A percentile compares a stretch with the other conserved stretches of the same genome.
phyloP scores from a whole-genome alignment of 2,888 invertebrate genomes.

The Psococerastis gibbosa region DNA sequence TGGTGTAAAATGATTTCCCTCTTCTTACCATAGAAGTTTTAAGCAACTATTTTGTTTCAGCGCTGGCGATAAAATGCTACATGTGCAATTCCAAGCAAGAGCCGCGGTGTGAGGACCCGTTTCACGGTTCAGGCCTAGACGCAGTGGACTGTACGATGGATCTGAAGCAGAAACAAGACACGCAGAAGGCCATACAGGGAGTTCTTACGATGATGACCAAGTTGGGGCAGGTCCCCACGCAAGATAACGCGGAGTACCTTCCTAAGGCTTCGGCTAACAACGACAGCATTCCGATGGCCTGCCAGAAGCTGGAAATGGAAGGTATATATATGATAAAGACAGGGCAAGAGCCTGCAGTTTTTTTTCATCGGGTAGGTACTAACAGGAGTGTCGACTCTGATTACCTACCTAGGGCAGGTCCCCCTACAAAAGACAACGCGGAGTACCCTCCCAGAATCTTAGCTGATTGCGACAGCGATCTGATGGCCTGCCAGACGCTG shows the following conservation, averaged over 20 bases:
- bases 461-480: too few relatives aligned
- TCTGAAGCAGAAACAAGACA: neutral
- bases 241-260: constrained; percentile 12
- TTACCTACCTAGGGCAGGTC: too few relatives aligned
- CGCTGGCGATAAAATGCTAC: constrained; percentile 31
- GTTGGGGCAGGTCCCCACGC: constrained; percentile 14
- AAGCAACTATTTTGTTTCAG: too few relatives aligned
- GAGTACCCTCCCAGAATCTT: too few relatives aligned
- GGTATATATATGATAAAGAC: constrained; percentile 6
- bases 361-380: too few relatives aligned
- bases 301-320: constrained; percentile 24
- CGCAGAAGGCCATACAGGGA: constrained; percentile 14
- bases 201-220: constrained; percentile 15
- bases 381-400: too few relatives aligned
- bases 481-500: too few relatives aligned
- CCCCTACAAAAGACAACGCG: too few relatives aligned
- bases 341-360: neutral
- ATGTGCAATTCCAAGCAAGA: constrained; percentile 34
- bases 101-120: constrained; percentile 31
- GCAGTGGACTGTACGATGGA: constrained; percentile 15
- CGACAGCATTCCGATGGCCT: constrained; percentile 23
- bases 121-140: constrained; percentile 21
- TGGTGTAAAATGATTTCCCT: too few relatives aligned
- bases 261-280: constrained; percentile 10
- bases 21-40: too few relatives aligned